Evolutionary conservation across 1,140 invertebrate genomes (phyloP).

Genomic region (Panulirus ornatus): DNA sequence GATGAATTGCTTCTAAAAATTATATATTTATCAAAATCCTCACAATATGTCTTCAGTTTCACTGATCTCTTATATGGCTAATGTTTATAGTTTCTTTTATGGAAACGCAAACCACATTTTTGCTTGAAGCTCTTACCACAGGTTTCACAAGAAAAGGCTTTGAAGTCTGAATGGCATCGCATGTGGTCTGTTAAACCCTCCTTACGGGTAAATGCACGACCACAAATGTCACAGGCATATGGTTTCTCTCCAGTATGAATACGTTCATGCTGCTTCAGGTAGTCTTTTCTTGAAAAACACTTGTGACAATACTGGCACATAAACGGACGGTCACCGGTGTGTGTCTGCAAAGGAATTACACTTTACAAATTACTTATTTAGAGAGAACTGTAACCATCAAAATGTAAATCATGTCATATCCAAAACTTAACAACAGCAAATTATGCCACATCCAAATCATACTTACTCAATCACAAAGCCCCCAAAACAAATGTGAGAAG

Average conservation of each 20-base stretch:
- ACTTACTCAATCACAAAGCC: too few relatives aligned
- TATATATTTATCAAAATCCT: neutral
- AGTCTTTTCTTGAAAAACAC: conserved; percentile 75
- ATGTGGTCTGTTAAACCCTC: conserved; percentile 75
- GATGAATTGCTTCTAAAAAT: neutral
- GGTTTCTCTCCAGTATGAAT: conserved; percentile 75
- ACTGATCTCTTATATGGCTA: conserved; percentile 34
- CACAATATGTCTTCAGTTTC: neutral
- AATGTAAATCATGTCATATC: too few relatives aligned
- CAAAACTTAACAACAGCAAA: too few relatives aligned
- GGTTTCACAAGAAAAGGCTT: conserved; percentile 73
- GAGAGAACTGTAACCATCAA: neutral
- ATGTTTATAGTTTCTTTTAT: conserved; percentile 74
- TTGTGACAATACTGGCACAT: conserved; percentile 75
- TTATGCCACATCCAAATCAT: neutral
- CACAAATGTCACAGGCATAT: conserved; percentile 72
- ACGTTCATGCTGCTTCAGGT: conserved; percentile 75
- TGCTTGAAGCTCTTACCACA: conserved; percentile 75
- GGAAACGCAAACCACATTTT: conserved; percentile 74
- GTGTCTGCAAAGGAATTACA: conserved; percentile 82
- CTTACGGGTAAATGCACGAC: conserved; percentile 73
- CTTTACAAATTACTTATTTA: too few relatives aligned
- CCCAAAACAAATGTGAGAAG: too few relatives aligned
- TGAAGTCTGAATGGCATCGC: conserved; percentile 75
- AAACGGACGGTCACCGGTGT: conserved; percentile 75